These are phyloP conservation scores for Chrysotoxum bicinctum DNA, from an alignment of 2,888 invertebrate species.

Conservation along the genomic window DNA sequence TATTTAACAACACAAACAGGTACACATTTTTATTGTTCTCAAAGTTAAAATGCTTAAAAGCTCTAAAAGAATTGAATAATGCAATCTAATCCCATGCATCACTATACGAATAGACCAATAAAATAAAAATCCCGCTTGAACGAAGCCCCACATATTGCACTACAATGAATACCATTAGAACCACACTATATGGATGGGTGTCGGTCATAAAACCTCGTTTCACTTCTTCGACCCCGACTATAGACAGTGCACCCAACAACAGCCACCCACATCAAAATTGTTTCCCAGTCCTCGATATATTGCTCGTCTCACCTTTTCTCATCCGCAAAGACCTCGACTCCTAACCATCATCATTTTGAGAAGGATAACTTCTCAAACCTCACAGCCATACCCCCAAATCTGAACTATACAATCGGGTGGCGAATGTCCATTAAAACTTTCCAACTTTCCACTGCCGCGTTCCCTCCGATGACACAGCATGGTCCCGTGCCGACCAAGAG, in stretches of 20 bases:
- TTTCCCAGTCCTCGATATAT: slow-evolving; percentile 53
- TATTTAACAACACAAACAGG: slow-evolving; percentile 10
- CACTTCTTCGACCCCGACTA: slow-evolving; percentile 53
- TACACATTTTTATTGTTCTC: slow-evolving; percentile 12
- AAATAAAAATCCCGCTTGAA: slow-evolving; percentile 41
- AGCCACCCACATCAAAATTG: slow-evolving; percentile 56
- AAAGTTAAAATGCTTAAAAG: slow-evolving; percentile 28
- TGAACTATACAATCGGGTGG: slow-evolving; percentile 56
- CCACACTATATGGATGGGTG: slow-evolving; percentile 36
- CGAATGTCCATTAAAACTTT: slow-evolving; percentile 72
- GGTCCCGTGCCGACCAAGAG: slow-evolving; percentile 1
- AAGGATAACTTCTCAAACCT: slow-evolving; percentile 53
- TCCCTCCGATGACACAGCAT: slow-evolving; percentile 41
- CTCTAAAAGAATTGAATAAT: slow-evolving; percentile 33
- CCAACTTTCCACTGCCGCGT: slow-evolving; percentile 46
- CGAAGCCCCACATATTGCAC: slow-evolving; percentile 51
- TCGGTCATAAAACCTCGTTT: slow-evolving; percentile 66
- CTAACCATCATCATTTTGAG: slow-evolving; percentile 41
- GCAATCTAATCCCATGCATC: slow-evolving; percentile 28
- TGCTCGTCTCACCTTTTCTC: slow-evolving; percentile 32
- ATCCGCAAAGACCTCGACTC: slow-evolving; percentile 13
- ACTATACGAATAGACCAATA: slow-evolving; percentile 12
- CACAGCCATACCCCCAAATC: slow-evolving; percentile 21
- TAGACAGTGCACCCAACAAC: slow-evolving; percentile 45
- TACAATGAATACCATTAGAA: slow-evolving; percentile 38